Evolutionary conservation across 1,140 invertebrate species (phyloP).

Genomic region (Myzus persicae): DNA sequence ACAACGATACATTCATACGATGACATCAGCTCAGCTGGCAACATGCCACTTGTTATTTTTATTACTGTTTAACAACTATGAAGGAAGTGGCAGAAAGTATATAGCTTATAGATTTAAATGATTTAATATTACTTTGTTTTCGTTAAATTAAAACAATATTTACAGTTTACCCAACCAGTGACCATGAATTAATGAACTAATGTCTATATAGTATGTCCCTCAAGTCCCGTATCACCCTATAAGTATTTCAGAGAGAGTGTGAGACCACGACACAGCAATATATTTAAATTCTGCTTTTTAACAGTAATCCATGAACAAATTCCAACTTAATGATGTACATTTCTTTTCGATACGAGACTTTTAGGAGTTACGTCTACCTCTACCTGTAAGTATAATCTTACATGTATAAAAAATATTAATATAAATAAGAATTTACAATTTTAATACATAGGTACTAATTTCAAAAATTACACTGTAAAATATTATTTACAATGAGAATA

Average conservation of each 20-base stretch:
- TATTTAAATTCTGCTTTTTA: neutral
- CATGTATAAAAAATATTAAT: too few species aligned
- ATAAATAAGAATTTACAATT: neutral
- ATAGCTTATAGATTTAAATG: constrained; percentile 5
- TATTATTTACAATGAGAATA: neutral
- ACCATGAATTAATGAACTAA: neutral
- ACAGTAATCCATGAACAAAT: neutral
- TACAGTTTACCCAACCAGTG: neutral
- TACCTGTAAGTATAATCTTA: neutral
- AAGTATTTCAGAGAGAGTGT: neutral
- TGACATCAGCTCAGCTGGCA: constrained; percentile 20
- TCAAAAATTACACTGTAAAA: neutral
- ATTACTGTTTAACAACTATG: constrained; percentile 17
- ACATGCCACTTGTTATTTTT: constrained; percentile 31
- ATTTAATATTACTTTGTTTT: constrained; percentile 3
- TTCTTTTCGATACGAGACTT: neutral
- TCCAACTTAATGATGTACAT: neutral
- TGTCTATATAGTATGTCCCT: neutral
- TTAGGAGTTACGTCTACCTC: neutral
- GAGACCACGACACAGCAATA: neutral
- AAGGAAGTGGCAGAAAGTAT: neutral
- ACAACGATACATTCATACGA: neutral
- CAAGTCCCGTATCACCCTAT: neutral
- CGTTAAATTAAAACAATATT: constrained; percentile 16
- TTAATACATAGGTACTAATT: neutral